Conservation (phyloP, 2,888 invertebrate species). For the Oxyscelio sp. region DNA sequence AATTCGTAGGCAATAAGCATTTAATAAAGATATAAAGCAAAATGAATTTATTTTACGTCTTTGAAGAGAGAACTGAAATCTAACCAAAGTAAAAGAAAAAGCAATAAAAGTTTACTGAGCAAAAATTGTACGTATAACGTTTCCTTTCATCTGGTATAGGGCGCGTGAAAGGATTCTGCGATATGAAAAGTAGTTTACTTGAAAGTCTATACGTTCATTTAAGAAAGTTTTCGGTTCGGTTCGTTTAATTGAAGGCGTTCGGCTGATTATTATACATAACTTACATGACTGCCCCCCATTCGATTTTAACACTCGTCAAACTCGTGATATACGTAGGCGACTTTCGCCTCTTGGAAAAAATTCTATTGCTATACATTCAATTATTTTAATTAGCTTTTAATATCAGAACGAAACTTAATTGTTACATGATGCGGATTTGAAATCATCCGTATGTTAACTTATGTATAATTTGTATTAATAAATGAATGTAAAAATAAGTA, state of each 20-base stretch:
- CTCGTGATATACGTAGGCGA: constrained; percentile 22
- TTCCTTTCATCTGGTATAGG: constrained; percentile 52
- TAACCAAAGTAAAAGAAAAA: too few species aligned
- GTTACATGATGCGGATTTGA: not conserved
- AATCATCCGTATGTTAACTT: not conserved
- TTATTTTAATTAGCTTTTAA: constrained; percentile 23
- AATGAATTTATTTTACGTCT: constrained; percentile 30
- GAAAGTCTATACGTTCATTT: constrained; percentile 63
- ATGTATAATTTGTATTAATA: not conserved
- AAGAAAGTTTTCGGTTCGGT: constrained; percentile 74
- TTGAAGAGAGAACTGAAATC: too few species aligned
- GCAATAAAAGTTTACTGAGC: too few species aligned
- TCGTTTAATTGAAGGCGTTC: constrained; percentile 66
- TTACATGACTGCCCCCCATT: constrained; percentile 52
- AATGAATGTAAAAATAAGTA: not conserved
- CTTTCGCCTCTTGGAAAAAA: constrained; percentile 63
- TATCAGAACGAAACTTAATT: constrained; percentile 32
- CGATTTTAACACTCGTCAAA: constrained; percentile 63
- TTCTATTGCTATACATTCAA: constrained; percentile 17
- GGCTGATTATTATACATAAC: constrained; percentile 61
- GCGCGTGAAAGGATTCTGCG: constrained; percentile 64
- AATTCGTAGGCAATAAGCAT: too few species aligned
- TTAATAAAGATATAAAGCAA: constrained; percentile 1
- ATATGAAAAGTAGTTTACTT: constrained; percentile 51
- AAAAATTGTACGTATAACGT: constrained; percentile 46